Percentiles rank a stretch among this genome's conserved stretches.
Conservation (phyloP, 2,888 invertebrate species). For the Balanococcus diminutus region DNA sequence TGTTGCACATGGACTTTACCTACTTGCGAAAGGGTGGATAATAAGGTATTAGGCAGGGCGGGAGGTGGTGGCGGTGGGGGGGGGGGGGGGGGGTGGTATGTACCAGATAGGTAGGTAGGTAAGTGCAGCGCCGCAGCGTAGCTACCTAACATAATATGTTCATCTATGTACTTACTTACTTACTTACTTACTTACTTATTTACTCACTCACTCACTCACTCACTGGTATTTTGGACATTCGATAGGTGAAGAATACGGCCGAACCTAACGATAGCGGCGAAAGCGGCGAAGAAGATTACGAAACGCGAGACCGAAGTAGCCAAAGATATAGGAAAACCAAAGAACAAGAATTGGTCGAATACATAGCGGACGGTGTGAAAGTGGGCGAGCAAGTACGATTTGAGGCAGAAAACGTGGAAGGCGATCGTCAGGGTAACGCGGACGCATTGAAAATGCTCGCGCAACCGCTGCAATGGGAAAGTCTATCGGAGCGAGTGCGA, state of each 20-base stretch:
- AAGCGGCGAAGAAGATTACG: constrained; percentile 61
- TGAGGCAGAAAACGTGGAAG: constrained; percentile 68
- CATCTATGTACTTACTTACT: too few species aligned
- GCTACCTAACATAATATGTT: too few species aligned
- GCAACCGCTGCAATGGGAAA: constrained; percentile 77
- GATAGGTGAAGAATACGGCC: constrained; percentile 75
- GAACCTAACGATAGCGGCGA: constrained; percentile 68
- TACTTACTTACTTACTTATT: too few species aligned
- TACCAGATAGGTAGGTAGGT: too few species aligned
- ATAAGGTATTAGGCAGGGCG: too few species aligned
- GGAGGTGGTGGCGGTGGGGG: too few species aligned
- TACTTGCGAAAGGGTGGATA: constrained; percentile 65
- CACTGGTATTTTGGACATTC: background rate
- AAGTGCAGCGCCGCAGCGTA: too few species aligned
- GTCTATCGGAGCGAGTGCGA: constrained; percentile 76
- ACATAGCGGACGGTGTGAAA: constrained; percentile 80
- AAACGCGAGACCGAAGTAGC: constrained; percentile 65
- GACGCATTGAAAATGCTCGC: constrained; percentile 66
- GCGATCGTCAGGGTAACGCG: constrained; percentile 72
- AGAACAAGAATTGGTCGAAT: constrained; percentile 82
- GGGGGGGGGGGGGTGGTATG: too few species aligned
- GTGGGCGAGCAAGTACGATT: constrained; percentile 78
- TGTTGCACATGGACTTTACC: background rate
- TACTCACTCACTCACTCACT: too few species aligned
- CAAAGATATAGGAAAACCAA: constrained; percentile 74